A percentile compares a stretch with the other conserved stretches of the same genome.
These are phyloP conservation scores for Mesodorylaimus sp. DNA, from an alignment of 2,888 invertebrate species.

Conservation along the genomic window DNA sequence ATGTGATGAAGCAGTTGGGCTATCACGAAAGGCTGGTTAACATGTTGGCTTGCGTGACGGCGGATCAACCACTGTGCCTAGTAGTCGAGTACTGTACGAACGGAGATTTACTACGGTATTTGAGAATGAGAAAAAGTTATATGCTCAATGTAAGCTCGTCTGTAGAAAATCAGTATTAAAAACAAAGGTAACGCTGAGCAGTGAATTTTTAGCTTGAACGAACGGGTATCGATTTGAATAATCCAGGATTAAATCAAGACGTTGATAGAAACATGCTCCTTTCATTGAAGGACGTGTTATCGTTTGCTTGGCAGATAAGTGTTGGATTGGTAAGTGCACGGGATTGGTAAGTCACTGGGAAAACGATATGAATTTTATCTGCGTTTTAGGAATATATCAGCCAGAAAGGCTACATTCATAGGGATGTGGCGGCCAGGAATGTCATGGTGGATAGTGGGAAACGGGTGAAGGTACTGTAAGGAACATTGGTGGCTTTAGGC, in stretches of 20 bases:
- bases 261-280: constrained; percentile 24
- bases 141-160: constrained; percentile 44
- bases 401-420: constrained; percentile 27
- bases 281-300: constrained; percentile 24
- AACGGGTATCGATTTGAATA: background rate
- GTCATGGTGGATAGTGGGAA: constrained; percentile 23
- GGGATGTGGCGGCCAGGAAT: constrained; percentile 29
- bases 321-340: constrained; percentile 25
- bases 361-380: background rate
- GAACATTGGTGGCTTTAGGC: background rate
- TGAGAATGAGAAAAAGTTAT: constrained; percentile 57
- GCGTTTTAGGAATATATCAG: constrained; percentile 25
- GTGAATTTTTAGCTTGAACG: constrained; percentile 12
- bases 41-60: constrained; percentile 57
- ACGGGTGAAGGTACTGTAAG: constrained; percentile 38
- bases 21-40: constrained; percentile 57
- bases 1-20: constrained; percentile 74
- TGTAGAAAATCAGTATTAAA: background rate
- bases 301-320: constrained; percentile 26
- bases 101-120: constrained; percentile 81
- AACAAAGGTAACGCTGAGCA: background rate
- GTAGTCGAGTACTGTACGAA: constrained; percentile 39
- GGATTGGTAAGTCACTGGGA: no score
- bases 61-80: constrained; percentile 33
- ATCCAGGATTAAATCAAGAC: background rate